These are phyloP conservation scores for Trissolcus basalis DNA, from an alignment of 1,140 invertebrate genomes.

Conservation along the genomic window DNA sequence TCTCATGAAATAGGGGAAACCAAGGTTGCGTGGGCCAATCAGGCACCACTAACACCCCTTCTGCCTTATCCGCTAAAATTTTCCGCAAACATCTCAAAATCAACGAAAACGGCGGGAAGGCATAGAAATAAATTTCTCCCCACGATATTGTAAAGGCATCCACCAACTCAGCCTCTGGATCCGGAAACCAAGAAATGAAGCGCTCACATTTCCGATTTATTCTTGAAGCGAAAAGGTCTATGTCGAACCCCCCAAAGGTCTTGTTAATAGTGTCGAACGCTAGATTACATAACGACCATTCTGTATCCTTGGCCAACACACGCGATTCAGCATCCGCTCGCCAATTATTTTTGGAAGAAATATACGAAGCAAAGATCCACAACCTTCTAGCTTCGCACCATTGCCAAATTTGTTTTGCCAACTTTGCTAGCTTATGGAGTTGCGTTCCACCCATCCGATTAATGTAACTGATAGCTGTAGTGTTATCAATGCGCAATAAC, in stretches of 20 bases:
- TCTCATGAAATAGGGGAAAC: constrained; percentile 8
- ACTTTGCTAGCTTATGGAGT: too few species aligned
- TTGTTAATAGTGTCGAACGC: background rate
- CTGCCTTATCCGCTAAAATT: constrained; percentile 48
- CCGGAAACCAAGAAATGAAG: too few species aligned
- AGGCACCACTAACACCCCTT: constrained; percentile 37
- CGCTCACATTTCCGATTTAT: background rate
- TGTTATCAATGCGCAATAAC: constrained; percentile 1
- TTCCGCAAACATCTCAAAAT: constrained; percentile 48
- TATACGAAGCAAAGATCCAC: too few species aligned
- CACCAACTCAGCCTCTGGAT: background rate
- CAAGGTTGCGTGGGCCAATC: constrained; percentile 15
- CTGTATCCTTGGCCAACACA: background rate
- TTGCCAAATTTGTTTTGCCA: too few species aligned
- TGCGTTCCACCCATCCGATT: too few species aligned
- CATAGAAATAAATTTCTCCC: constrained; percentile 52
- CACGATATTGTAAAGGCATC: constrained; percentile 46
- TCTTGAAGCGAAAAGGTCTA: background rate
- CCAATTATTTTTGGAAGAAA: background rate
- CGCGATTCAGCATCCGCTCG: background rate
- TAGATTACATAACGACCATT: background rate
- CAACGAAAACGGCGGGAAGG: constrained; percentile 57
- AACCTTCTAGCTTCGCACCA: too few species aligned
- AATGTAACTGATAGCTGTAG: too few species aligned
- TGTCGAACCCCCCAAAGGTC: background rate